Conservation (phyloP, 2,888 invertebrate species). For the Thymelicus sylvestris region DNA sequence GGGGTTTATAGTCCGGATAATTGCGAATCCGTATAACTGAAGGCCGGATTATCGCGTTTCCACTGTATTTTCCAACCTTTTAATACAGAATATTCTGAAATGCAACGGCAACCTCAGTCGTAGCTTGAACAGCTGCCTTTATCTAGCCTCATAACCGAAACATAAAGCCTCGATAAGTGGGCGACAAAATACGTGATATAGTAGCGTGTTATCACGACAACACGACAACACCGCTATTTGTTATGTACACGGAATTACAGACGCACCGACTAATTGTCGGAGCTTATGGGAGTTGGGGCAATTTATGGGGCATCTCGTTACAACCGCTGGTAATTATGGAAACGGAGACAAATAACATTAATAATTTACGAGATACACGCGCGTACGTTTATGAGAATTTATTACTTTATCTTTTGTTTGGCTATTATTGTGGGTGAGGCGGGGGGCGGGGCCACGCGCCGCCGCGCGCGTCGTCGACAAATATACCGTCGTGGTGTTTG, state of each 20-base stretch:
- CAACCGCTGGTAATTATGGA: constrained; percentile 43
- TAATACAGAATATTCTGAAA: too few relatives aligned
- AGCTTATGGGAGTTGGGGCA: constrained; percentile 35
- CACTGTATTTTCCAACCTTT: too few relatives aligned
- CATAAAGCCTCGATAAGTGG: constrained; percentile 48
- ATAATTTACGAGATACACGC: constrained; percentile 39
- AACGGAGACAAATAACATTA: constrained; percentile 44
- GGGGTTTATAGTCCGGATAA: too few relatives aligned
- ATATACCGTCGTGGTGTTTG: constrained; percentile 20
- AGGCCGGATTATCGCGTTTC: too few relatives aligned
- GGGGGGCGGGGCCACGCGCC: constrained; percentile 9
- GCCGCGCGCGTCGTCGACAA: neutral
- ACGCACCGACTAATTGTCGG: constrained; percentile 45
- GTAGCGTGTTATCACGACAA: constrained; percentile 42
- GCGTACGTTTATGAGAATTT: constrained; percentile 30
- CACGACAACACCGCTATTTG: constrained; percentile 37
- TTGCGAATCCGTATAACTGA: too few relatives aligned
- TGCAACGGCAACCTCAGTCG: neutral
- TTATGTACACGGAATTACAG: constrained; percentile 39
- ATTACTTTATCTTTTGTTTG: constrained; percentile 36
- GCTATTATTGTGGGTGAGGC: constrained; percentile 14
- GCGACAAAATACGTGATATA: constrained; percentile 50
- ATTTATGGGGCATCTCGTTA: constrained; percentile 40
- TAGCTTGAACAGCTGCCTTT: constrained; percentile 12
- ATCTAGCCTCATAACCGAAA: constrained; percentile 28